These are phyloP conservation scores for Gallinago media DNA, from an alignment of 2,113 vertebrate species.

Conservation along the genomic window DNA sequence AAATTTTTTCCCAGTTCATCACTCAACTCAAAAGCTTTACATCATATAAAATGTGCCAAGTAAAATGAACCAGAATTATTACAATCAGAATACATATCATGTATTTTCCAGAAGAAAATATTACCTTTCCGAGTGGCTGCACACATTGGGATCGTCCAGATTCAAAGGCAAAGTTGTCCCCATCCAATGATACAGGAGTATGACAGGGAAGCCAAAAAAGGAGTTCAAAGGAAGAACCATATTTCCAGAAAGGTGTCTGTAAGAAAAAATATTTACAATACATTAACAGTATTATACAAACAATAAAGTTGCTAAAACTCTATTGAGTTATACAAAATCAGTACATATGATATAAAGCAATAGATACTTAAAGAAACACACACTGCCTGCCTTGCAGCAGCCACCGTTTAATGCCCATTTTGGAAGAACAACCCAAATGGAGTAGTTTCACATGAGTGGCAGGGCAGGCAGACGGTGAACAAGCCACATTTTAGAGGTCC, in stretches of 20 bases:
- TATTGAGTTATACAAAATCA: background rate
- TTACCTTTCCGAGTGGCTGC: constrained; percentile 99
- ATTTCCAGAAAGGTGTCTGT: constrained; percentile 74
- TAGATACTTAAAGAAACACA: background rate
- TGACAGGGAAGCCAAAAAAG: constrained; percentile 66
- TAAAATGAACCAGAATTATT: background rate
- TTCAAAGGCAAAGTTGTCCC: constrained; percentile 82
- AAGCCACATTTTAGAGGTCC: background rate
- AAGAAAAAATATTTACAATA: background rate
- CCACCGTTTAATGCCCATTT: background rate
- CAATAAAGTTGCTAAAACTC: background rate
- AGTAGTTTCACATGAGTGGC: background rate
- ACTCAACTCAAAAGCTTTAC: background rate
- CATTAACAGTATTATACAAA: background rate
- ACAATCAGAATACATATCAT: background rate
- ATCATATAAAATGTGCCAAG: background rate
- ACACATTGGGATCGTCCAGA: constrained; percentile 98
- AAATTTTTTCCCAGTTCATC: background rate
- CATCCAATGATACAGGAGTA: constrained; percentile 79
- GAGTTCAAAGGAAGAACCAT: constrained; percentile 77
- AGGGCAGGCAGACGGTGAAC: fast-evolving
- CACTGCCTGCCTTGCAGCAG: background rate
- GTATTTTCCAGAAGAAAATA: background rate
- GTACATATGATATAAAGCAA: background rate
- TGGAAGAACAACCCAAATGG: background rate